phyloP scores from a whole-genome alignment of 2,888 invertebrate genomes.

The Strigamia transsilvanica region DNA sequence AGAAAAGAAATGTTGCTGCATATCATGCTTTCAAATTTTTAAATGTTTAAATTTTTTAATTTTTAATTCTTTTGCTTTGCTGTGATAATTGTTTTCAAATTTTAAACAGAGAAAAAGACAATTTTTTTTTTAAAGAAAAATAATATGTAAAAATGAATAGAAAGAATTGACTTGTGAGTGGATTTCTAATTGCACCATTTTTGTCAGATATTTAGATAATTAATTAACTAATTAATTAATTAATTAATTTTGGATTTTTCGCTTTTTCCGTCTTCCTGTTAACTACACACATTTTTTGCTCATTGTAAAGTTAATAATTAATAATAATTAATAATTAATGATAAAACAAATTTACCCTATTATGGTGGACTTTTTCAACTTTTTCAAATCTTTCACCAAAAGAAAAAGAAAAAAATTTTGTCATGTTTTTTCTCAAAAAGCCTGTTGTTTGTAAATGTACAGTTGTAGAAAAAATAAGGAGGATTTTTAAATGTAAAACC shows the following conservation, averaged over 20 bases:
- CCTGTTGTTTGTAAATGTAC: conserved; percentile 44
- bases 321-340: not conserved
- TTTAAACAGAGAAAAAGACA: not conserved
- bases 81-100: conserved; percentile 30
- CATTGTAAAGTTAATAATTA: conserved; percentile 19
- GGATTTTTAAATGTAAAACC: conserved; percentile 44
- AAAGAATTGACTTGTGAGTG: too few species aligned
- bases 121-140: not conserved
- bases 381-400: conserved; percentile 49
- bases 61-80: conserved; percentile 32
- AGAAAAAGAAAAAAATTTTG: not conserved
- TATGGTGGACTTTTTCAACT: conserved; percentile 44
- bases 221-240: not conserved
- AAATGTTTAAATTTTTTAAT: not conserved
- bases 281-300: conserved; percentile 47
- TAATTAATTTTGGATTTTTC: conserved; percentile 12
- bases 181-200: conserved; percentile 27
- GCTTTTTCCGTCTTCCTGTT: conserved; percentile 45
- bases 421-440: conserved; percentile 32
- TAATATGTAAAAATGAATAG: too few species aligned
- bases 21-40: conserved; percentile 27
- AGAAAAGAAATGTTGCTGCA: conserved; percentile 26
- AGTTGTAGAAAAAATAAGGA: conserved; percentile 31
- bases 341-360: not conserved
- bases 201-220: not conserved